Evolutionary conservation across 2,797 vertebrate species (phyloP).

Genomic region (Leuciscus waleckii): DNA sequence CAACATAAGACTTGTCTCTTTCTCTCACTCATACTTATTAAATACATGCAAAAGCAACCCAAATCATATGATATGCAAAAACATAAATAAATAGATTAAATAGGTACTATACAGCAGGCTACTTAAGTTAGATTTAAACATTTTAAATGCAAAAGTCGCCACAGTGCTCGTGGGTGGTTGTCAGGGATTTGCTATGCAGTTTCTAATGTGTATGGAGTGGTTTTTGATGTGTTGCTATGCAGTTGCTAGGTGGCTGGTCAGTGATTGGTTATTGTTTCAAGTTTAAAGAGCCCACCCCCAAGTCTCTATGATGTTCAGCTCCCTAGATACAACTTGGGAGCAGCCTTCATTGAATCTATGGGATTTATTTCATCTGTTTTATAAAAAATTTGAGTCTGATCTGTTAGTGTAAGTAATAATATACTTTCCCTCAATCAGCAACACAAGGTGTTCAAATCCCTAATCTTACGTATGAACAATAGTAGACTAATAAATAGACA

Average conservation of each 20-base stretch:
- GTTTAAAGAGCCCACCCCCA: constrained; percentile 1
- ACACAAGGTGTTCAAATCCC: not conserved
- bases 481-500: not conserved
- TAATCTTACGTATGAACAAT: not conserved
- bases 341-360: not conserved
- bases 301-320: not conserved
- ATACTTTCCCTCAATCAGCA: not conserved
- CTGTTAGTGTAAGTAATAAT: not conserved
- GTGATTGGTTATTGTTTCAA: constrained; percentile 28
- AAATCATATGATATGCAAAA: not conserved
- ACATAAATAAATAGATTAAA: not conserved
- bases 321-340: not conserved
- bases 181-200: not conserved
- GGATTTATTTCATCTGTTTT: not conserved
- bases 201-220: not conserved
- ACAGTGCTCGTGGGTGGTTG: not conserved
- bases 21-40: not conserved
- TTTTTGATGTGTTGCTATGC: constrained; percentile 22
- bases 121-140: not conserved
- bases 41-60: not conserved
- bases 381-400: not conserved
- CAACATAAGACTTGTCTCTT: not conserved
- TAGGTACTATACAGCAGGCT: no score
- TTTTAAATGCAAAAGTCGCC: not conserved
- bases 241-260: constrained; percentile 15